A percentile compares a stretch with the other conserved stretches of the same genome.
phyloP scores from a whole-genome alignment of 2,113 vertebrate genomes.

The Coptodon bakossiorum region DNA sequence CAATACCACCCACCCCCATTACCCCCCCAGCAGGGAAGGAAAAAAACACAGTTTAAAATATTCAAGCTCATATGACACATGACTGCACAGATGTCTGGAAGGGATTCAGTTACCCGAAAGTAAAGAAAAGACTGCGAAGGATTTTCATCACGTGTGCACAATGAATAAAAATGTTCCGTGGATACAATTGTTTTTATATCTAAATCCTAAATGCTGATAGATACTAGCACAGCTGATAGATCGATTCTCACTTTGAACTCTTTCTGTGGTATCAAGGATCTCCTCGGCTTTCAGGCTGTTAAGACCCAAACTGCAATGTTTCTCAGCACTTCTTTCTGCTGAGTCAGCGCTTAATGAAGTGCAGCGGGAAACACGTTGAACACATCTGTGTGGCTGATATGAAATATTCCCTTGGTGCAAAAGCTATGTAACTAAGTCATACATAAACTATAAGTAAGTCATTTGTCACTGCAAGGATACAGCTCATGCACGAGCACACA shows the following conservation, averaged over 20 bases:
- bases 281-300: neutral
- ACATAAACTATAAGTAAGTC: neutral
- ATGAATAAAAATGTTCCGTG: neutral
- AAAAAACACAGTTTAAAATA: neutral
- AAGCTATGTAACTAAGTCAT: neutral
- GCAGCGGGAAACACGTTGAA: neutral
- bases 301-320: neutral
- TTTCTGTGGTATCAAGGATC: neutral
- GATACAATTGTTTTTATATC: neutral
- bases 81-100: neutral
- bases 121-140: neutral
- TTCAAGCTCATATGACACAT: neutral
- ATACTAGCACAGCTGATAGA: neutral
- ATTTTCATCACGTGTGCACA: neutral
- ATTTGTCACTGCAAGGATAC: neutral
- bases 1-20: neutral
- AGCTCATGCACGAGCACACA: neutral
- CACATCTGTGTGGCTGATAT: neutral
- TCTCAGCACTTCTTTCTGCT: neutral
- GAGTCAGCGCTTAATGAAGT: neutral
- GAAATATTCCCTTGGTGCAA: neutral
- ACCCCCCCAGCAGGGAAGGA: neutral
- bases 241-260: neutral
- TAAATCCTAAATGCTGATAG: slow-evolving; percentile 1
- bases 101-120: neutral